Conservation (phyloP, 2,113 vertebrate genomes). For the Thomomys bottae region DNA sequence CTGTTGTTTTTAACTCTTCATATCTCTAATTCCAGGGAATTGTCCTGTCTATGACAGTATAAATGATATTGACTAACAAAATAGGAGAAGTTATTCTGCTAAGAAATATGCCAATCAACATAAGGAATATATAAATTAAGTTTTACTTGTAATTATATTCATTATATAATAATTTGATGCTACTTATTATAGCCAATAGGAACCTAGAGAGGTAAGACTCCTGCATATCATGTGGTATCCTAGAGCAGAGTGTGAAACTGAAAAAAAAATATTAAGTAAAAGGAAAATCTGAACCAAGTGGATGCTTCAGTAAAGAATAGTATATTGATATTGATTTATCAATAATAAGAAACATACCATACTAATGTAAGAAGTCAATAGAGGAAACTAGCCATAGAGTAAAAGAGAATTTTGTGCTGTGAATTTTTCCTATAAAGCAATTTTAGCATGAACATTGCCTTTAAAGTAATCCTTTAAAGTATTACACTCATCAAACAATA, state of each 20-base stretch:
- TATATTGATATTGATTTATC: constrained; percentile 1
- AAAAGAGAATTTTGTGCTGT: background rate
- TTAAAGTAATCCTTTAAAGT: constrained; percentile 30
- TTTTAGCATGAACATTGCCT: constrained; percentile 8
- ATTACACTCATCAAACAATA: background rate
- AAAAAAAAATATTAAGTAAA: constrained; percentile 4
- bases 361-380: background rate
- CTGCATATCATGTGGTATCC: background rate
- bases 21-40: background rate
- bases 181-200: background rate
- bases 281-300: constrained; percentile 13
- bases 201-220: background rate
- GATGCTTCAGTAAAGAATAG: background rate
- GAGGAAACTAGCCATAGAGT: background rate
- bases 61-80: constrained; percentile 12
- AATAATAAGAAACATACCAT: background rate
- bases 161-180: constrained; percentile 38
- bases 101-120: constrained; percentile 5
- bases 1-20: background rate
- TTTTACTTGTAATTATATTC: constrained; percentile 29
- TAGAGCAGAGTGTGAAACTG: constrained; percentile 5
- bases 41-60: background rate
- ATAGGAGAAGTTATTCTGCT: background rate
- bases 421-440: no score
- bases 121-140: constrained; percentile 6